A percentile compares a stretch with the other conserved stretches of the same genome.
These are phyloP conservation scores for Heliocidaris erythrogramma DNA, from an alignment of 35 echinoderm and acorn worm species.

Conservation along the genomic window DNA sequence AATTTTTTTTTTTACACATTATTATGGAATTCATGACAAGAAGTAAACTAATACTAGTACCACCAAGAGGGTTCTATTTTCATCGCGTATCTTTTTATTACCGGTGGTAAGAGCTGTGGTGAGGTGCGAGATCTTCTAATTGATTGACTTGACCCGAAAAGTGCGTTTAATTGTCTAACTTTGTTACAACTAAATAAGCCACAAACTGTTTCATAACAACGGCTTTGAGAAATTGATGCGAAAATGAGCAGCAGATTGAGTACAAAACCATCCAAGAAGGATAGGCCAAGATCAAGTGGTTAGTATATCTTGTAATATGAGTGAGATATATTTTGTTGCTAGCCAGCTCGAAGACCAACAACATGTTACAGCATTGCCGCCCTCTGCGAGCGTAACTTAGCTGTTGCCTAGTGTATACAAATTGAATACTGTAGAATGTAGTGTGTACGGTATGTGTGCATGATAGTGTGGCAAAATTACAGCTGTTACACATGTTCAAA, in stretches of 20 bases:
- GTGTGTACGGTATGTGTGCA: no score
- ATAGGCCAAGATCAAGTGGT: conserved; percentile 87
- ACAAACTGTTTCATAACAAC: not conserved
- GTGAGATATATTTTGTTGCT: conserved; percentile 48
- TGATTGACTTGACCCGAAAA: not conserved
- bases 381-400: conserved; percentile 41
- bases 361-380: conserved; percentile 28
- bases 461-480: no score
- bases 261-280: conserved; percentile 83
- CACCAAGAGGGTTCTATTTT: not conserved
- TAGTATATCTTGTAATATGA: conserved; percentile 47
- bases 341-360: not conserved
- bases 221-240: not conserved
- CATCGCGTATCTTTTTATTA: not conserved
- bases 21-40: not conserved
- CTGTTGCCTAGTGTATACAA: conserved; percentile 39
- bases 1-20: not conserved
- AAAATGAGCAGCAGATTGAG: conserved; percentile 85
- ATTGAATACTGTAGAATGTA: no score
- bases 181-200: not conserved
- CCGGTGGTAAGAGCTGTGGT: not conserved
- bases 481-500: no score
- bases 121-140: not conserved
- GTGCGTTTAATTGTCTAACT: not conserved
- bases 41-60: not conserved